Percentiles rank a stretch among this genome's conserved stretches.
These are phyloP conservation scores for Mycogona germanica DNA, from an alignment of 2,888 invertebrate genomes.

Conservation along the genomic window DNA sequence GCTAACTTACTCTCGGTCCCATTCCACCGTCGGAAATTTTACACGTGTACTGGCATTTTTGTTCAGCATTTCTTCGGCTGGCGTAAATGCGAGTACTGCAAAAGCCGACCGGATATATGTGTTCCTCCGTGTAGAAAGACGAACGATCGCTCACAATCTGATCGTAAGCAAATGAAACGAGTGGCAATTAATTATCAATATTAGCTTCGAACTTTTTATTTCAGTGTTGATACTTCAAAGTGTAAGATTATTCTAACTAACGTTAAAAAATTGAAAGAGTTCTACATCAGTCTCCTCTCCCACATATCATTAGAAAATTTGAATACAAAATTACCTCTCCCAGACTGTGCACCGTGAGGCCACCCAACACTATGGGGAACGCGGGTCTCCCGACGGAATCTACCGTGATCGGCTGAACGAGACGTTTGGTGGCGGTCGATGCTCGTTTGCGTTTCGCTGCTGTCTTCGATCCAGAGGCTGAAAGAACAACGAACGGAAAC, in stretches of 20 bases:
- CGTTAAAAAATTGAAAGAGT: too few relatives aligned
- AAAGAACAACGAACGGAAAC: not conserved
- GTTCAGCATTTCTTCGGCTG: slow-evolving; percentile 52
- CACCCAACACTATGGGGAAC: slow-evolving; percentile 58
- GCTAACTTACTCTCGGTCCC: slow-evolving; percentile 47
- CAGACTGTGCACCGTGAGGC: slow-evolving; percentile 55
- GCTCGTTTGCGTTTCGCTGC: slow-evolving; percentile 23
- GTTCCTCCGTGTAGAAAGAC: slow-evolving; percentile 55
- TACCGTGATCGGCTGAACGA: slow-evolving; percentile 49
- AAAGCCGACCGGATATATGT: slow-evolving; percentile 64
- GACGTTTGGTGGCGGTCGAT: slow-evolving; percentile 29
- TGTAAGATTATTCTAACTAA: not conserved
- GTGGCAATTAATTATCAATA: slow-evolving; percentile 5
- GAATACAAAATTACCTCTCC: slow-evolving; percentile 48
- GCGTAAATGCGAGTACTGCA: slow-evolving; percentile 62
- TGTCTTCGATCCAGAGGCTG: slow-evolving; percentile 21
- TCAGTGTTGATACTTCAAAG: not conserved
- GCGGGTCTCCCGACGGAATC: slow-evolving; percentile 53
- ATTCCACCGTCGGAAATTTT: slow-evolving; percentile 61
- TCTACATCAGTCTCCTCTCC: too few relatives aligned
- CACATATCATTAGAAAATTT: too few relatives aligned
- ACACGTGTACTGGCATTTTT: slow-evolving; percentile 63
- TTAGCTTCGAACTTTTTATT: too few relatives aligned
- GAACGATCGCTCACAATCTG: slow-evolving; percentile 49
- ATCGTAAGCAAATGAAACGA: too few relatives aligned